A percentile compares a stretch with the other conserved stretches of the same genome.
These are phyloP conservation scores for Falcaria lacertinaria DNA, from an alignment of 2,888 invertebrate species.

Conservation along the genomic window DNA sequence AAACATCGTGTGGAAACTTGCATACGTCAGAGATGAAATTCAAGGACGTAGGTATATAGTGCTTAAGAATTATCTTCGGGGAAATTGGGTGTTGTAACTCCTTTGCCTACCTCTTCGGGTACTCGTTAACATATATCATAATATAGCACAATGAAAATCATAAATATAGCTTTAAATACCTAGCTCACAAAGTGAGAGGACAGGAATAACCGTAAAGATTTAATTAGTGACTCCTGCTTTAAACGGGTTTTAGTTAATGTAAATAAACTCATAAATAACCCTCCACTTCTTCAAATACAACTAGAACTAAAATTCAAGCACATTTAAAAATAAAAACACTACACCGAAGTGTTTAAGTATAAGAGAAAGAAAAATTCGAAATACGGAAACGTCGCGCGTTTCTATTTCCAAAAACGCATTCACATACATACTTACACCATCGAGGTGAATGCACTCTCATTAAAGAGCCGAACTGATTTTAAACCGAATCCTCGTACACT, in stretches of 20 bases:
- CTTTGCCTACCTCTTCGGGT: too few species aligned
- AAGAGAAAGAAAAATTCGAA: conserved; percentile 37
- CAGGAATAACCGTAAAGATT: too few species aligned
- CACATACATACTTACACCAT: conserved; percentile 45
- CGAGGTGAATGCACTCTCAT: conserved; percentile 73
- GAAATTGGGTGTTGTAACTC: too few species aligned
- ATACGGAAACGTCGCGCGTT: conserved; percentile 61
- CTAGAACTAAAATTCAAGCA: background rate
- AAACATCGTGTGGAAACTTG: too few species aligned
- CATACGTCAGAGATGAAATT: too few species aligned
- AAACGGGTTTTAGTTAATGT: background rate
- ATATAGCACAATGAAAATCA: too few species aligned
- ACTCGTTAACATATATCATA: too few species aligned
- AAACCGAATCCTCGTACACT: conserved; percentile 41
- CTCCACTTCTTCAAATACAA: background rate
- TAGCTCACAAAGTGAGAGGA: too few species aligned
- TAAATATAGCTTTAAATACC: too few species aligned
- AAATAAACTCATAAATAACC: background rate
- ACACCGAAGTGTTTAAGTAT: conserved; percentile 19
- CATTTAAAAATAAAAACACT: conserved; percentile 24
- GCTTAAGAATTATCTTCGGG: too few species aligned
- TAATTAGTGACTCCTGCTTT: too few species aligned
- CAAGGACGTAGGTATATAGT: too few species aligned
- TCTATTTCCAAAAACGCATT: conserved; percentile 61
- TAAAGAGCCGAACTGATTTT: conserved; percentile 55